These are phyloP conservation scores for Hyperopisus bebe DNA, from an alignment of 2,113 vertebrate genomes.

Conservation along the genomic window DNA sequence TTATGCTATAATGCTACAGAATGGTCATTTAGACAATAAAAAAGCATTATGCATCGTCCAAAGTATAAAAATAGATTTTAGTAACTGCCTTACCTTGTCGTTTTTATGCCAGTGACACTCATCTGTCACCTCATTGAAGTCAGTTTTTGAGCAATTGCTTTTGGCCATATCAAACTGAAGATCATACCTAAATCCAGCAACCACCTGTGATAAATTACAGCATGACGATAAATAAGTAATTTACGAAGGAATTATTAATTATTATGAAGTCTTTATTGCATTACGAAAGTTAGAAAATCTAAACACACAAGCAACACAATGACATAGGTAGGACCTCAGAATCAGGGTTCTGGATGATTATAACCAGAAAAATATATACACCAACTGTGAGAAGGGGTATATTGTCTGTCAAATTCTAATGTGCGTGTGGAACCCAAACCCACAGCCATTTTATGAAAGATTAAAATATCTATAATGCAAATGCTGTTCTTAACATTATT, in stretches of 20 bases:
- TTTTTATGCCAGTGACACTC: slow-evolving; percentile 51
- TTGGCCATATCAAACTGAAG: slow-evolving; percentile 66
- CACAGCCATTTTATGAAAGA: neutral
- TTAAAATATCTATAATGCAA: neutral
- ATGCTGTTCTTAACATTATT: neutral
- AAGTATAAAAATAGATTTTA: neutral
- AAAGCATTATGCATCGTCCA: neutral
- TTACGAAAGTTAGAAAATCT: neutral
- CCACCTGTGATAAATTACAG: slow-evolving; percentile 58
- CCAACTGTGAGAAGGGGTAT: neutral
- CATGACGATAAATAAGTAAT: neutral
- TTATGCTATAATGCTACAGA: neutral
- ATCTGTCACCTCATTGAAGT: slow-evolving; percentile 59
- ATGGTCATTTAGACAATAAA: neutral
- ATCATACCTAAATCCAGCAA: slow-evolving; percentile 66
- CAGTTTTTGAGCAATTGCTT: slow-evolving; percentile 72
- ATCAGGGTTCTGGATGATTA: neutral
- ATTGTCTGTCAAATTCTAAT: neutral
- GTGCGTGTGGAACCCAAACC: neutral
- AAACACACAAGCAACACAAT: neutral
- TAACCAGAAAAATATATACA: neutral
- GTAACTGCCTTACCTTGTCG: slow-evolving; percentile 57
- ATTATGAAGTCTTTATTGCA: neutral
- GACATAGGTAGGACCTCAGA: neutral
- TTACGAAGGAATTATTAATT: neutral